Evolutionary conservation across 2,888 invertebrate species (phyloP), one percentile per base, ranked within the genome.

Genomic region (Phyto melanocephala): DNA sequence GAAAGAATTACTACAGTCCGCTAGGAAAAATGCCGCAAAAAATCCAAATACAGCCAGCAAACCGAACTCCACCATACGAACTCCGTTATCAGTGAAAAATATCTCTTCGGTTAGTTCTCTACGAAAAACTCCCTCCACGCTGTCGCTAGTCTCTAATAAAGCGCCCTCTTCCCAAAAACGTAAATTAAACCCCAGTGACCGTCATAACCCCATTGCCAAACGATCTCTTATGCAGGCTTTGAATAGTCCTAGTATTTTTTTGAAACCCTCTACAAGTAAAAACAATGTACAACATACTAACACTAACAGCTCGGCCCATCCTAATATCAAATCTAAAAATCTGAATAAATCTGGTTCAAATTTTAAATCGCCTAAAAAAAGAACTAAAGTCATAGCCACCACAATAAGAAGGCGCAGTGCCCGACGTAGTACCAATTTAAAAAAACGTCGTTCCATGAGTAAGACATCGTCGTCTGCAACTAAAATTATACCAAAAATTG

Each of bases 1-100:
- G 60, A 90, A 90, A 40, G 90, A 90, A 68, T 85, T 87, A 24
- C 54, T 87, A 1, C 89, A 87, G 83, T 93, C 94, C 87, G 92
- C 93, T 3, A 88, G 91, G 2, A 91, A 91, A 78, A 87, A 89
- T 47, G 86, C 84, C 0, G 85, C 81, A 28, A 75, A 65, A n/a
- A 6, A 13, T 15, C 13, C 24, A n/a, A 62, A 33, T 15, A 35
- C 52, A 20, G 63, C 72, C 0, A 62, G 74, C 2, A 80, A 81
- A 47, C 54, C 76, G 6, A 80, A 80, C 22, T 62, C 75, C 0
- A 56, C 63, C 6, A 50, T 71, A 10, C 87, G 87, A 2, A 90
- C 89, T 0, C 90, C 90, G 0, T 84, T 90, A 68, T 87, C 89
- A 0, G 45, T 86, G 1, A 87, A 84, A 56, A 90, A 88, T 58